Evolutionary conservation across 1,140 invertebrate genomes (phyloP).

Genomic region (Drosophila oshimai): DNA sequence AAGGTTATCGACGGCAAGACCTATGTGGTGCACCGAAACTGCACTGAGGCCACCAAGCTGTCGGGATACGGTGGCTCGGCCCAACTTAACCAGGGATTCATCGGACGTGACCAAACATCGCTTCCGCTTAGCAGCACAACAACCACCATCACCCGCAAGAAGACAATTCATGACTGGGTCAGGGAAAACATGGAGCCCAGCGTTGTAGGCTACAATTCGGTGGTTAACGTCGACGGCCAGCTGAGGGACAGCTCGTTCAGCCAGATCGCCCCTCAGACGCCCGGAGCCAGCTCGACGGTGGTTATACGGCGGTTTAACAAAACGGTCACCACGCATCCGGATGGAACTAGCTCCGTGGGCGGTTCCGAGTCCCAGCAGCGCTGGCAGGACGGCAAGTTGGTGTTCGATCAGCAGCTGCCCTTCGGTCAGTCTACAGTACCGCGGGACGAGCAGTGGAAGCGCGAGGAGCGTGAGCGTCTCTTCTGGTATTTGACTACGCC

Average conservation of each 20-base stretch:
- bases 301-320: slow-evolving; percentile 57
- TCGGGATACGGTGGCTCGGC: slow-evolving; percentile 17
- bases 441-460: slow-evolving; percentile 73
- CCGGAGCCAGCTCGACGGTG: slow-evolving; percentile 39
- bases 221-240: slow-evolving; percentile 42
- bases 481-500: slow-evolving; percentile 69
- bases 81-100: slow-evolving; percentile 15
- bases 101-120: slow-evolving; percentile 6
- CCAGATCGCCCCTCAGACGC: slow-evolving; percentile 4
- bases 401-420: slow-evolving; percentile 58
- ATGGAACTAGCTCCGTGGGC: slow-evolving; percentile 61
- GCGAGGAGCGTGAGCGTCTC: slow-evolving; percentile 75
- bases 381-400: slow-evolving; percentile 69
- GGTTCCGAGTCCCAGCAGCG: slow-evolving; percentile 62
- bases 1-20: slow-evolving; percentile 76
- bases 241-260: not conserved
- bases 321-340: slow-evolving; percentile 55
- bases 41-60: slow-evolving; percentile 67
- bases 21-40: slow-evolving; percentile 75
- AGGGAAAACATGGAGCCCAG: slow-evolving; percentile 57
- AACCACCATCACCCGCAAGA: slow-evolving; percentile 40
- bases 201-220: slow-evolving; percentile 64
- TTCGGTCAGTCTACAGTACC: slow-evolving; percentile 54
- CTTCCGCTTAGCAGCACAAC: slow-evolving; percentile 16
- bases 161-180: slow-evolving; percentile 62